Conservation (phyloP, 2,888 invertebrate species). For the Volucella inanis region DNA sequence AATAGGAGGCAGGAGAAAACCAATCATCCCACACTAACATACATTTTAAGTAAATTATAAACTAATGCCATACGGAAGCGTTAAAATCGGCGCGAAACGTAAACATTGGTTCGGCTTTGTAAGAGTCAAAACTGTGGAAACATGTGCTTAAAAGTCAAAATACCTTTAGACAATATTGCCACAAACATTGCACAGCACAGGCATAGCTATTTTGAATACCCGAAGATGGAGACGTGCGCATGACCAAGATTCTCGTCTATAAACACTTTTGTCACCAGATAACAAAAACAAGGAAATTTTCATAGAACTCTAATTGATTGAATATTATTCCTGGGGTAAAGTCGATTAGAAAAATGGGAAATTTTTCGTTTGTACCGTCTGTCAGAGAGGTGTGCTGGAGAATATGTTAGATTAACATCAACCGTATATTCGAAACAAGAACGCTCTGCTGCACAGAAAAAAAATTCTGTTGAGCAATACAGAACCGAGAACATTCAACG, state of each 20-base stretch:
- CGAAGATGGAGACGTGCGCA: slow-evolving; percentile 25
- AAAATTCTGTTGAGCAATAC: too few relatives aligned
- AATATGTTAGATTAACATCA: not conserved
- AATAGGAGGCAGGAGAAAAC: slow-evolving; percentile 4
- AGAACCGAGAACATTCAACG: too few relatives aligned
- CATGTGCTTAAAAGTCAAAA: slow-evolving; percentile 67
- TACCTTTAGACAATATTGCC: slow-evolving; percentile 10
- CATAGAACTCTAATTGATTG: not conserved
- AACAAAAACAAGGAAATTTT: slow-evolving; percentile 25
- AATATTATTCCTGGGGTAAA: slow-evolving; percentile 2
- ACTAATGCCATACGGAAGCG: slow-evolving; percentile 27
- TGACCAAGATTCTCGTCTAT: slow-evolving; percentile 16
- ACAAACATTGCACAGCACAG: slow-evolving; percentile 26
- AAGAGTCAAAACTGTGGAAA: slow-evolving; percentile 36
- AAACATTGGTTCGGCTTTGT: slow-evolving; percentile 38
- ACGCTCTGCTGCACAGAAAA: too few relatives aligned
- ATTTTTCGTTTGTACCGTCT: not conserved
- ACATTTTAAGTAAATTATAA: slow-evolving; percentile 23
- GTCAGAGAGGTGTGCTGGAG: not conserved
- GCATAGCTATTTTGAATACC: not conserved
- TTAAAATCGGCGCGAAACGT: slow-evolving; percentile 54
- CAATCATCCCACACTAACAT: slow-evolving; percentile 36
- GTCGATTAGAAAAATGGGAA: slow-evolving; percentile 1
- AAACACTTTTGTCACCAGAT: not conserved
- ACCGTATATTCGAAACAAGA: too few relatives aligned